Evolutionary conservation across 1,140 invertebrate species (phyloP).

Genomic region (Anadara kagoshimensis): DNA sequence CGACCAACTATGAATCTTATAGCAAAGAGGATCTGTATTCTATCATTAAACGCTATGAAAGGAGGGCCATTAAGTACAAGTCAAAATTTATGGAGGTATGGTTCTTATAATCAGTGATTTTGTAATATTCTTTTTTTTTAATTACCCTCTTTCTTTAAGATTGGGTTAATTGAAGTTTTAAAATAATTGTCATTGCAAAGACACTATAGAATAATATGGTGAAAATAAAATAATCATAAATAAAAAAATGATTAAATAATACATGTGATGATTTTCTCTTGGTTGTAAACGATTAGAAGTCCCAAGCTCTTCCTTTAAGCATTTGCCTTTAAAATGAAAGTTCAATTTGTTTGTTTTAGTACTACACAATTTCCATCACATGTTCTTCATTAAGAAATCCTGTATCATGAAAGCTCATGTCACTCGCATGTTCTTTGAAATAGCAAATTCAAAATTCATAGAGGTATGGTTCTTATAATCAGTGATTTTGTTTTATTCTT

Average conservation of each 20-base stretch:
- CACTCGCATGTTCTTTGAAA: no score
- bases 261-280: no score
- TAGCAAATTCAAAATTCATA: constrained; percentile 70
- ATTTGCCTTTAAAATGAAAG: no score
- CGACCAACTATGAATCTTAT: constrained; percentile 57
- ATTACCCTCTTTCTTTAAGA: background rate
- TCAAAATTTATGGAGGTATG: constrained; percentile 69
- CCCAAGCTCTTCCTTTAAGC: no score
- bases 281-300: no score
- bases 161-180: background rate
- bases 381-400: no score
- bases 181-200: constrained; percentile 3
- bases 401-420: no score
- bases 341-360: no score
- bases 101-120: background rate
- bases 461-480: constrained; percentile 52
- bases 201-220: no score
- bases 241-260: no score
- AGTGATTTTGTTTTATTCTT: background rate
- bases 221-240: no score
- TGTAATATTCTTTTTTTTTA: background rate
- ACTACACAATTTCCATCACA: no score
- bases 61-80: constrained; percentile 65
- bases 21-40: constrained; percentile 70
- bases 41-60: constrained; percentile 65